Evolutionary conservation across 92 coral and sea anemone species (phyloP), one percentile per base, ranked within the genome.

Genomic region (Phymanthus crucifer): DNA sequence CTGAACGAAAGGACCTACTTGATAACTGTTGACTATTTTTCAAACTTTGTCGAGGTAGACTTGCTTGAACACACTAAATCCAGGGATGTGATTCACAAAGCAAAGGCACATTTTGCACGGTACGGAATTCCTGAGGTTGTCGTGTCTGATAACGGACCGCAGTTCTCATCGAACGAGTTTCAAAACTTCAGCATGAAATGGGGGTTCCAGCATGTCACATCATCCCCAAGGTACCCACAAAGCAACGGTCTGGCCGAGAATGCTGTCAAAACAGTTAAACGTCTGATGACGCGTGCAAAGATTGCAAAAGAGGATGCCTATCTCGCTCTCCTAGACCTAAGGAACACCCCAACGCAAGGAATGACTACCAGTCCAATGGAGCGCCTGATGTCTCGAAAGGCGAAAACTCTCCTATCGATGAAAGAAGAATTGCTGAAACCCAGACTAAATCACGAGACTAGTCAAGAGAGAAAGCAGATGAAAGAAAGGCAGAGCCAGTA

Each of bases 11-110:
- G 26, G 67, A 43, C 77, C 70, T 80, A 80, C 71, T 65, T 80
- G 35, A 74, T 58, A 80, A 80, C 72, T 37, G 84, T 80, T 48
- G 78, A 80, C 70, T 71, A 80, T 74, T 80, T 68, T 80, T 80
- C 66, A 80, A 80, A 80, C 36, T 80, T 80, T 71, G 58, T 80
- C 32, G 84, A 80, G 76, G 47, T 79, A 78, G 84, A 80, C 77
- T 47, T 61, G 47, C 76, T 80, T 35, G 50, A 68, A 74, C 69
- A 36, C 17, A 80, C 76, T 31, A 80, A 69, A 38, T 70, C 84
- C 69, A 72, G 48, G 77, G 84, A 71, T 74, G 37, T 80, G 32
- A 80, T 80, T 52, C 84, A 80, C 75, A 80, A 70, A 67, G 36
- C 54, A 71, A 70, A 80, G 75, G 84, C 76, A 36, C 84, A 80